Base-by-base conservation (phyloP, 1,140 invertebrate genomes). In the Drosophila teissieri region DNA sequence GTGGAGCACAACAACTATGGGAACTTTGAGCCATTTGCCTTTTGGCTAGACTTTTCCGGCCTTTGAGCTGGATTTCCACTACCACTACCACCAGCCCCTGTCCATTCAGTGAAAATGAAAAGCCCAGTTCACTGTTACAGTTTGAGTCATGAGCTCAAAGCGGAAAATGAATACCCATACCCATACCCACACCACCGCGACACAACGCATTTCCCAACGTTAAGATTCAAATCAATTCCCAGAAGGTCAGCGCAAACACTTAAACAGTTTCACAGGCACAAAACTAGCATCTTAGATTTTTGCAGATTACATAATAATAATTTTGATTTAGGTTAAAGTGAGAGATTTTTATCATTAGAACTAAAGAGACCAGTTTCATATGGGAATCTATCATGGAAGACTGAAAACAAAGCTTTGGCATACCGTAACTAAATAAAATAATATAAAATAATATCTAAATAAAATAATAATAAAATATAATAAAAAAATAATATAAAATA, bases 11-110 rank as follows among this genome's bases (percentile, higher is more conserved):
- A 24, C 40, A 34, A 40, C 67, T 17, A 48, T 31, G 42, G 19
- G 42, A 60, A 64, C 62, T 69, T 86, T 86, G 78, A 65, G 75
- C 64, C 60, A 46, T 86, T 83, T 79, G 83, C 83, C 75, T 88
- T 67, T 88, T 72, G 79, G 83, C 83, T 58, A 61, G 58, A 74
- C 83, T 83, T 74, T 88, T 83, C 79, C 83, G 79, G 79, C 79
- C 83, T 86, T 86, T 86, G 83, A 88, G 83, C 49, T 54, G 74
- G 46, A 11, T 54, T 49, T 52, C 46, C 60, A 63, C 6, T 5
- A 24, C 12, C 46, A 3, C 46, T 46, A 63, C 6, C 12, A 24
- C 12, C 46, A 3, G 4, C 31, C 12, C 39, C 37, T 7, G 14
- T 14, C 42, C 0, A 31, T 45, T 53, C 48, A 44, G 67, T 58